phyloP scores from a whole-genome alignment of 2,888 invertebrate species.

The Sphaerophoria taeniata region DNA sequence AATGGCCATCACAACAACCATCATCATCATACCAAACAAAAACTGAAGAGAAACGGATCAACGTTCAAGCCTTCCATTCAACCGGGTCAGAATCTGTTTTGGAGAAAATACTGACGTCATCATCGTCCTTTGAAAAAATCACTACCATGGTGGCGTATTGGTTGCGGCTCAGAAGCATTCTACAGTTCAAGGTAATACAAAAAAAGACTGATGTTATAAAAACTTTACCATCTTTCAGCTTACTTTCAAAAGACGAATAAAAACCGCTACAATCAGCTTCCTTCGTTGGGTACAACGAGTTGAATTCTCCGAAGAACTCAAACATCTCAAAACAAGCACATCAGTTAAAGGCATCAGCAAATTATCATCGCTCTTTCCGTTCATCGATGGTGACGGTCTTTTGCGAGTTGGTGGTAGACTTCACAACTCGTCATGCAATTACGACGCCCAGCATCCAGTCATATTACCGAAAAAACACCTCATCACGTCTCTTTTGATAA shows the following conservation, averaged over 20 bases:
- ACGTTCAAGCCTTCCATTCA: background rate
- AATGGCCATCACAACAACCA: background rate
- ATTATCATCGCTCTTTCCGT: slow-evolving; percentile 19
- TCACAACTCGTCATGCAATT: slow-evolving; percentile 31
- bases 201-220: slow-evolving; percentile 10
- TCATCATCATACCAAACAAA: background rate
- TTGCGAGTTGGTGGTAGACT: slow-evolving; percentile 47
- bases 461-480: slow-evolving; percentile 28
- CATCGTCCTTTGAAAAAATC: slow-evolving; percentile 1
- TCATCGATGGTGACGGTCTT: slow-evolving; percentile 25
- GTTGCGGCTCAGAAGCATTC: slow-evolving; percentile 18
- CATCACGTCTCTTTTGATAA: background rate
- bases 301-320: slow-evolving; percentile 5
- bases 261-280: background rate
- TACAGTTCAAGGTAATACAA: slow-evolving; percentile 15
- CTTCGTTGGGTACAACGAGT: slow-evolving; percentile 3
- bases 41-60: background rate
- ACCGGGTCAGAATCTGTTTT: background rate
- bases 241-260: slow-evolving; percentile 4
- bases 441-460: slow-evolving; percentile 37
- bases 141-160: background rate
- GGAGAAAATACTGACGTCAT: slow-evolving; percentile 2
- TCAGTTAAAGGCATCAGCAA: slow-evolving; percentile 15
- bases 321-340: background rate
- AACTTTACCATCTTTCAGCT: slow-evolving; percentile 5